Evolutionary conservation across 2,888 invertebrate species (phyloP).

Genomic region (Temnothorax rugatulus): DNA sequence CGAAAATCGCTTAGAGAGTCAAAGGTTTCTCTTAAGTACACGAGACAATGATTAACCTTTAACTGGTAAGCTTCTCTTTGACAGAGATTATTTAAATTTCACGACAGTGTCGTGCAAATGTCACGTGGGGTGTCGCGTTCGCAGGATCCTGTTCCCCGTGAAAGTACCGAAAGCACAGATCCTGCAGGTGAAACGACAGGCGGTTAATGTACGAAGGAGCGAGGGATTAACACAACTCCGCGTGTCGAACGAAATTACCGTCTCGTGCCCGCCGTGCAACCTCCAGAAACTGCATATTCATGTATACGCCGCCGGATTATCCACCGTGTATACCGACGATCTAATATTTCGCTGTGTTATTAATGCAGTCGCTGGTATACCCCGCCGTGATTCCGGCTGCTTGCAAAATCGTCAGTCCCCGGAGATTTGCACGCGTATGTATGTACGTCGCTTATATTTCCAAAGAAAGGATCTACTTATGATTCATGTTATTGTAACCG

Average conservation of each 20-base stretch:
- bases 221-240: slow-evolving; percentile 63
- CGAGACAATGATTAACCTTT: slow-evolving; percentile 7
- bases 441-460: slow-evolving; percentile 22
- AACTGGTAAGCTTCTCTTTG: slow-evolving; percentile 10
- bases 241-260: slow-evolving; percentile 67
- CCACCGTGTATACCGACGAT: slow-evolving; percentile 57
- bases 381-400: slow-evolving; percentile 44
- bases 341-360: slow-evolving; percentile 58
- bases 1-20: neutral
- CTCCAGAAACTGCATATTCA: slow-evolving; percentile 68
- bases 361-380: slow-evolving; percentile 55
- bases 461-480: slow-evolving; percentile 22
- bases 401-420: slow-evolving; percentile 42
- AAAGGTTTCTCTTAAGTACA: neutral
- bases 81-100: slow-evolving; percentile 25
- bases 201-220: slow-evolving; percentile 63
- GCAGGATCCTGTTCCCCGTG: neutral
- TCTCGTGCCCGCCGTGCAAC: slow-evolving; percentile 25
- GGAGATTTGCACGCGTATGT: neutral
- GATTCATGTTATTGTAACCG: neutral
- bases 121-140: slow-evolving; percentile 24
- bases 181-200: slow-evolving; percentile 33
- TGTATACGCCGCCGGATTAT: slow-evolving; percentile 55
- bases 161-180: neutral
- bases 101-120: neutral